A percentile compares a stretch with the other conserved stretches of the same genome.
phyloP scores from a whole-genome alignment of 2,797 vertebrate genomes.

The Phataginus tricuspis region DNA sequence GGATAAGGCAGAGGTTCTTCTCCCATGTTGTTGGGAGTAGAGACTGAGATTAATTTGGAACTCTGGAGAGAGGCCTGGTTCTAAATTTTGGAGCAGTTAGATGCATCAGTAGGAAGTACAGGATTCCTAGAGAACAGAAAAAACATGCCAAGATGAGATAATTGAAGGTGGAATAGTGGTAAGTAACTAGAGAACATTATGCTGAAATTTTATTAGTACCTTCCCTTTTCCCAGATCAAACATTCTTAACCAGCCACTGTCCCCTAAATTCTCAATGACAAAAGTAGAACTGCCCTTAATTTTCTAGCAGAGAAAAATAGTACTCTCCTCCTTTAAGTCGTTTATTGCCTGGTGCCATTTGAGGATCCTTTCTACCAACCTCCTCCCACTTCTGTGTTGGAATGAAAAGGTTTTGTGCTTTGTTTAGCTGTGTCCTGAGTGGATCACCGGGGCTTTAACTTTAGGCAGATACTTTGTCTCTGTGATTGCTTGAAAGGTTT shows the following conservation, averaged over 20 bases:
- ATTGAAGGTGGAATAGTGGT: neutral
- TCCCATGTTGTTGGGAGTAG: neutral
- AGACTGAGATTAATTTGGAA: neutral
- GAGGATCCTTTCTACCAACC: neutral
- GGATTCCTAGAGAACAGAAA: neutral
- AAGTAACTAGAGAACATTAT: neutral
- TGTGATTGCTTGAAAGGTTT: neutral
- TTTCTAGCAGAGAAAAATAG: neutral
- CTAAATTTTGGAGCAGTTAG: constrained; percentile 8
- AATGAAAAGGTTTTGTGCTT: constrained; percentile 41
- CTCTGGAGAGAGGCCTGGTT: neutral
- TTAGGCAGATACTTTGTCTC: constrained; percentile 1
- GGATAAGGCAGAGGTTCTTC: neutral
- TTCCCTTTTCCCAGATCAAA: neutral
- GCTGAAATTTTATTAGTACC: neutral
- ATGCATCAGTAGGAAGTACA: neutral
- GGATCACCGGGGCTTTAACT: neutral
- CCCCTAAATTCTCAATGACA: neutral
- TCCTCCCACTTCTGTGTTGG: constrained; percentile 16
- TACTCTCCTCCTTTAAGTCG: neutral
- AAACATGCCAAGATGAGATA: neutral
- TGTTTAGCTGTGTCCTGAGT: neutral
- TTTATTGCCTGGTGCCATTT: neutral
- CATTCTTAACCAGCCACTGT: neutral
- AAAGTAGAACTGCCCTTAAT: neutral